Conservation (phyloP, 2,113 vertebrate genomes). For the Sylvietta virens region DNA sequence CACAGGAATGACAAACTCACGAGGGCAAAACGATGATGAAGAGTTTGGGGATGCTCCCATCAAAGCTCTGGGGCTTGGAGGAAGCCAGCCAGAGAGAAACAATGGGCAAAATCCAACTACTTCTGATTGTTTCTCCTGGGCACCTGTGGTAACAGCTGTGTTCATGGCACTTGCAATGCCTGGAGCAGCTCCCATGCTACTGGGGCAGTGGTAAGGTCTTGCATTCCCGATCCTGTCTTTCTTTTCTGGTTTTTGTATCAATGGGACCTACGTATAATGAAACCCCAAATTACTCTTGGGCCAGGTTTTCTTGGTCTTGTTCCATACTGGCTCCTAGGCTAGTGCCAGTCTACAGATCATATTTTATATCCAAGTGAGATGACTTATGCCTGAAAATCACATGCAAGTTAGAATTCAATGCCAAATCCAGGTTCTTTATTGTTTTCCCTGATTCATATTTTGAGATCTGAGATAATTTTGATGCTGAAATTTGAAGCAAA, state of each 20-base stretch:
- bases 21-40: background rate
- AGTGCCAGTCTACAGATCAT: background rate
- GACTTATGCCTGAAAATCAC: background rate
- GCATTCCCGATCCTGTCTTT: background rate
- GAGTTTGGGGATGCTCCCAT: background rate
- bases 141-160: accelerated
- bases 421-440: background rate
- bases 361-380: background rate
- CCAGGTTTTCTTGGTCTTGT: background rate
- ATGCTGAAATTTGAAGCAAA: background rate
- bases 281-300: background rate
- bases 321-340: background rate
- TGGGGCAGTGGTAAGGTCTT: background rate
- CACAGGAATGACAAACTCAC: background rate
- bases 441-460: background rate
- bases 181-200: background rate
- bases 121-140: background rate
- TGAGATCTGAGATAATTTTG: background rate
- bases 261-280: background rate
- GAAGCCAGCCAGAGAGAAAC: background rate
- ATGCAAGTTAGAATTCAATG: background rate
- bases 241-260: background rate
- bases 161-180: background rate
- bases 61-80: background rate
- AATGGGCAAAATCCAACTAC: background rate